These are phyloP conservation scores for Pterostichus niger DNA, from an alignment of 2,888 invertebrate genomes.

Conservation along the genomic window DNA sequence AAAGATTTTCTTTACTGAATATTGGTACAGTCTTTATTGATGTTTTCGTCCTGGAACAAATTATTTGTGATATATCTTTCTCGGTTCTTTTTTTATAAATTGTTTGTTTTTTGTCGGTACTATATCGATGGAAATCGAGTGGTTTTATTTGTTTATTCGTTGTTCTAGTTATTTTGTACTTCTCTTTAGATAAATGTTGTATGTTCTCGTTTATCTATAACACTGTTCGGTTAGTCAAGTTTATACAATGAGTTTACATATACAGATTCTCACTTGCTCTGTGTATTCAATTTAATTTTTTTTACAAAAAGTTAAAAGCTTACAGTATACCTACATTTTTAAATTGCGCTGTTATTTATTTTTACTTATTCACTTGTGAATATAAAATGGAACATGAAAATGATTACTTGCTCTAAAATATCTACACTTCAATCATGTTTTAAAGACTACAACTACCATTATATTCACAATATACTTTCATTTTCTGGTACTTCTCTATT, in stretches of 20 bases:
- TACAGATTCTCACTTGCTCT: slow-evolving; percentile 25
- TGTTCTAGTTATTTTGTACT: slow-evolving; percentile 23
- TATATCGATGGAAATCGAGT: slow-evolving; percentile 28
- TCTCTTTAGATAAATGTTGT: slow-evolving; percentile 29
- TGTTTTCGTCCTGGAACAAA: slow-evolving; percentile 29
- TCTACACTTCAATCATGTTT: no score
- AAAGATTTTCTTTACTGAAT: slow-evolving; percentile 52
- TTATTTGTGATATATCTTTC: slow-evolving; percentile 53
- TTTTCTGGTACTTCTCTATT: no score
- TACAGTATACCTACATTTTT: not conserved
- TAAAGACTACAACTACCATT: no score
- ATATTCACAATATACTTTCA: no score
- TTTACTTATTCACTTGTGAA: not conserved
- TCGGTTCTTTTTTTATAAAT: not conserved
- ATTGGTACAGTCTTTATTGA: slow-evolving; percentile 50
- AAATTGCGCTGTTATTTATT: slow-evolving; percentile 13
- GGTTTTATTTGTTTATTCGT: slow-evolving; percentile 36
- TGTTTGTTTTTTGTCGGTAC: slow-evolving; percentile 30
- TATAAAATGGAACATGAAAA: no score
- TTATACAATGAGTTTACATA: slow-evolving; percentile 44
- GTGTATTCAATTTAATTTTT: slow-evolving; percentile 40
- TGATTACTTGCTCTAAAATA: no score
- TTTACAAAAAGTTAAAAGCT: slow-evolving; percentile 21
- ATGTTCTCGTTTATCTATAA: slow-evolving; percentile 40
- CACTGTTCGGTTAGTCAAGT: slow-evolving; percentile 32